These are phyloP conservation scores for Jacana jacana DNA, from an alignment of 2,113 vertebrate species.

Conservation along the genomic window DNA sequence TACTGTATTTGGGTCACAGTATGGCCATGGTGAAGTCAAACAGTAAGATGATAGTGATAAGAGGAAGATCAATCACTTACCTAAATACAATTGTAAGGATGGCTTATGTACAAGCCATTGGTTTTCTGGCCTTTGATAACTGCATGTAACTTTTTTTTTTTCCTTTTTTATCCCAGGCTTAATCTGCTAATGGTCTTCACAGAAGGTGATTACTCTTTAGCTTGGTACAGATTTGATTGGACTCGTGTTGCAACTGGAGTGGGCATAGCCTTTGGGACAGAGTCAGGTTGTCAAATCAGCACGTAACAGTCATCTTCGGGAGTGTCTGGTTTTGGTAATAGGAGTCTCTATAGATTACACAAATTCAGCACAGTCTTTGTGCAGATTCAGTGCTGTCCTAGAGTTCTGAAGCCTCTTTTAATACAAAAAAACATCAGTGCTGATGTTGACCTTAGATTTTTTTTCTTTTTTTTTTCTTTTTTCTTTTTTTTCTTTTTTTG, in stretches of 20 bases:
- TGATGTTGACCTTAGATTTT: neutral
- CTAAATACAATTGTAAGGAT: constrained; percentile 54
- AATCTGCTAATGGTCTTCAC: constrained; percentile 70
- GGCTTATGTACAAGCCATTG: constrained; percentile 45
- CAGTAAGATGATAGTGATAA: constrained; percentile 55
- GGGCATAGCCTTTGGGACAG: neutral
- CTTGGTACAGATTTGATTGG: constrained; percentile 58
- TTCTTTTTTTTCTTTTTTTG: too few relatives aligned
- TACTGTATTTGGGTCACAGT: constrained; percentile 62
- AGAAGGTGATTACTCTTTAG: constrained; percentile 66
- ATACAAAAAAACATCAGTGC: neutral
- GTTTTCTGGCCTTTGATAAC: constrained; percentile 64
- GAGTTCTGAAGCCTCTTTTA: neutral
- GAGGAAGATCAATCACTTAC: constrained; percentile 60
- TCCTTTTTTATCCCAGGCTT: constrained; percentile 43
- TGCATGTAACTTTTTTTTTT: constrained; percentile 55
- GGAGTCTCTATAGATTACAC: neutral
- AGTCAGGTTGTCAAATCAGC: constrained; percentile 4
- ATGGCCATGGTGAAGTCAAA: constrained; percentile 27
- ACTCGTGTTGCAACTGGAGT: neutral
- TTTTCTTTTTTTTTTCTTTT: too few relatives aligned
- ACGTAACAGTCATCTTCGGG: neutral
- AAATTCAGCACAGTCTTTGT: neutral
- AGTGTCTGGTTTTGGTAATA: neutral
- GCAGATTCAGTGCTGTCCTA: neutral